These are phyloP conservation scores for Dysmachus trigonus DNA, from an alignment of 2,888 invertebrate genomes.

Conservation along the genomic window DNA sequence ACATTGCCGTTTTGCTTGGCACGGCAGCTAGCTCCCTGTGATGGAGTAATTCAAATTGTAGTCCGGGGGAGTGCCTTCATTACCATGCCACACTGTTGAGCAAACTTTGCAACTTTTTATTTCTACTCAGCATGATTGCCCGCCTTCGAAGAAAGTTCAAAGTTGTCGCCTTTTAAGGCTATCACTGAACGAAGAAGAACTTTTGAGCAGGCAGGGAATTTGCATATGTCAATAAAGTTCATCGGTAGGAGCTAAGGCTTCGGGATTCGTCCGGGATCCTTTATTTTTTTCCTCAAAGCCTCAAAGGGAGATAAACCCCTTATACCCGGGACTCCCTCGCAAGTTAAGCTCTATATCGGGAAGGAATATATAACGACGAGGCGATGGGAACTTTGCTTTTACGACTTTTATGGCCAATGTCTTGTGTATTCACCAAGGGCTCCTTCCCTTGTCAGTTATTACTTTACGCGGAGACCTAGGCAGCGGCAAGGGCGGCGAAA, in stretches of 20 bases:
- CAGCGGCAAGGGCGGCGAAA: neutral
- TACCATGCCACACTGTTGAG: constrained; percentile 38
- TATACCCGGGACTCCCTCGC: neutral
- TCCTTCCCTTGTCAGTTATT: constrained; percentile 36
- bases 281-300: constrained; percentile 21
- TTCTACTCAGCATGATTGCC: constrained; percentile 42
- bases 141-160: constrained; percentile 34
- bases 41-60: constrained; percentile 37
- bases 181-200: constrained; percentile 35
- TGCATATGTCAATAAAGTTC: constrained; percentile 42
- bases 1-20: constrained; percentile 30
- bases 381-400: constrained; percentile 28
- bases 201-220: constrained; percentile 30
- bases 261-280: neutral
- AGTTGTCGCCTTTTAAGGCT: constrained; percentile 41
- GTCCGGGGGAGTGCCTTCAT: constrained; percentile 31
- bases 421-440: constrained; percentile 32
- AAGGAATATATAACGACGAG: constrained; percentile 19
- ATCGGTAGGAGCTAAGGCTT: neutral
- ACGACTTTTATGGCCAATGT: constrained; percentile 36
- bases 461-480: neutral
- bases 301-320: constrained; percentile 12
- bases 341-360: constrained; percentile 24
- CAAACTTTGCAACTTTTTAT: constrained; percentile 40
- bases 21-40: no score